Base-by-base conservation (phyloP, 2,797 vertebrate species). In the Sebastes kiyomatsui region DNA sequence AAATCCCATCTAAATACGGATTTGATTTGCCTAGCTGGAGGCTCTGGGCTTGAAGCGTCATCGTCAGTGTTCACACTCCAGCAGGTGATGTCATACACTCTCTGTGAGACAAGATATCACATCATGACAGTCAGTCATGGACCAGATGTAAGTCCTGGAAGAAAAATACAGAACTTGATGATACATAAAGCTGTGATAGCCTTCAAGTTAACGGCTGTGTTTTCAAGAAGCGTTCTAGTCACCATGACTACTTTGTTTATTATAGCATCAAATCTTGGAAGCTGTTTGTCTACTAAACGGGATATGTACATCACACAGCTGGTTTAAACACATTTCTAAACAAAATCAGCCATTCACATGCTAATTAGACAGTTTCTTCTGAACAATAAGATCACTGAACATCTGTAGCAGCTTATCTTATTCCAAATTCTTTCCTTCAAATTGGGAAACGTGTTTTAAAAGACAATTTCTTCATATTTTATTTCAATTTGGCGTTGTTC, bases 1-100 rank as follows among this genome's bases (percentile, higher is more conserved):
- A 69, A 73, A 82, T 85, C 77, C 76, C 73, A 35, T 28, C 54
- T 59, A 79, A 80, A 74, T 35, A 18, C 4, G 59, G 67, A 25
- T 70, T 84, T 69, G 67, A 81, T 84, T 66, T 77, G 46, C 71
- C 58, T 54, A 7, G 10, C 71, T 49, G 58, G 27, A n/a, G 38
- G 56, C 23, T 78, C 74, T 66, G 67, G 56, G 67, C 75, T 27
- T n/a, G 59, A 42, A 28, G 71, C 23, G 6, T 82, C 68, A 73
- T 42, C 71, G 23, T 75, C 38, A 46, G 75, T 52, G 76, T 83
- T 84, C 65, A 79, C 71, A 55, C 74, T 69, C 60, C 33, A 35
- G 30, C 49, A 67, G 74, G 32, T 77, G 54, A 84, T 78, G 70
- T 87, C 81, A 67, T 12, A 32, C 22, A 49, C 58, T 3, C 18